Evolutionary conservation across 1,140 invertebrate species (phyloP), one percentile per base, ranked within the genome.

Genomic region (Brachionus paranguensis): DNA sequence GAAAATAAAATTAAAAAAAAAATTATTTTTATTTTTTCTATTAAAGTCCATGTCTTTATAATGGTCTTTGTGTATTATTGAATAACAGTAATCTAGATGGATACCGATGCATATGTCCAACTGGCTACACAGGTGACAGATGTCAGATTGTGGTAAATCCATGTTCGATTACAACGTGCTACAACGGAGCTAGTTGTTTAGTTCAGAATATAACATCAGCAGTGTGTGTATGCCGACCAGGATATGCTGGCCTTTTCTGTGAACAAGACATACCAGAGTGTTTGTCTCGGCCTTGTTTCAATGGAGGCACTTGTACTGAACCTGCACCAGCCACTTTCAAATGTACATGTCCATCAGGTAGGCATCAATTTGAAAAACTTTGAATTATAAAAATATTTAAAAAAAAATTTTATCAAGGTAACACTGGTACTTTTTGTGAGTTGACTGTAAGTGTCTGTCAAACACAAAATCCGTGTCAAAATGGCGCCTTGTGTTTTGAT

Each of bases 401-500:
- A 33, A 93, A 93, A 0, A 95, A 95, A 0, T 89, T 92, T 47
- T 91, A 10, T 60, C 20, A 27, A 60, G 53, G n/a, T 29, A 96
- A 0, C 88, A 91, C 6, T 93, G 95, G 86, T 20, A 53, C 65
- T n/a, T 79, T 68, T 29, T 86, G 85, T 79, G 84, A 85, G 33
- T 3, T 74, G 14, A 53, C 24, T 3, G 33, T 84, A 2, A 68
- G 68, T n/a, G 14, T 37, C 14, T 84, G 84, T 45, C 24, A 20
- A 65, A 60, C 43, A 11, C 45, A 50, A 76, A 55, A 37, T 43
- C 92, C 94, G 74, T 98, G 96, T 87, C 93, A 96, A 88, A 95
- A 98, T 88, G 95, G 95, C 27, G 96, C 96, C 10, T 89, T 96
- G 0, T 97, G 96, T 88, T 91, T 95, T 29, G 93, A 94, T 10